These are phyloP conservation scores for Diachasmimorpha longicaudata DNA, from an alignment of 1,140 invertebrate species.

Conservation along the genomic window DNA sequence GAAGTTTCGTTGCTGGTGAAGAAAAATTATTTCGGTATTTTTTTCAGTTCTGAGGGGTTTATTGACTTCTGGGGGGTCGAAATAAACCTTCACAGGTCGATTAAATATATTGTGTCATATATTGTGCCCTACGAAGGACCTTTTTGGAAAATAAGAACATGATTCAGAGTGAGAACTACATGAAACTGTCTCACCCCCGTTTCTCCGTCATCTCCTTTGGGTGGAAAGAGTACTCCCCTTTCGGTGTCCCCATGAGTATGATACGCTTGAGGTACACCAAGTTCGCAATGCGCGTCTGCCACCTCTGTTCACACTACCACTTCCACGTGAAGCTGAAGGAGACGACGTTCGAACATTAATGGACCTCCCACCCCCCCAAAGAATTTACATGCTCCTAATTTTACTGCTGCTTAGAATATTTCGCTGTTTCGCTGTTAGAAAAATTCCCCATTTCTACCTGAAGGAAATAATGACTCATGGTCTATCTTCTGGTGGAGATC, in stretches of 20 bases:
- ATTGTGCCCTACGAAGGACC: neutral
- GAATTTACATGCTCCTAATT: no score
- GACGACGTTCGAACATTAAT: neutral
- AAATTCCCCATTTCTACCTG: no score
- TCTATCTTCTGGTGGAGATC: no score
- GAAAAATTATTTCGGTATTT: no score
- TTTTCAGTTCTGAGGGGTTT: no score
- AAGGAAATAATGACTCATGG: no score
- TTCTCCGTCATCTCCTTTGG: neutral
- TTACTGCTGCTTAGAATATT: no score
- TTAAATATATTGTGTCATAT: no score
- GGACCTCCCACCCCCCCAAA: neutral
- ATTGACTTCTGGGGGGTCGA: no score
- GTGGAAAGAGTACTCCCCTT: neutral
- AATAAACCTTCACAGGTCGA: no score
- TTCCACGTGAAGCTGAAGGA: neutral
- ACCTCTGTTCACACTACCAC: slow-evolving; percentile 2
- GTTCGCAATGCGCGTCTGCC: slow-evolving; percentile 15
- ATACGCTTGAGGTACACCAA: slow-evolving; percentile 18
- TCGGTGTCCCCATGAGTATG: neutral
- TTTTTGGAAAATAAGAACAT: neutral
- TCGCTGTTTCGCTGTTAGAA: no score
- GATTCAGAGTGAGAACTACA: neutral
- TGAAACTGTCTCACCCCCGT: slow-evolving; percentile 9
- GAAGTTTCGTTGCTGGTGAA: no score